Evolutionary conservation across 30 jellyfish, hydroid and myxozoan genomes (phyloP).

Genomic region (Cassiopea andromeda): DNA sequence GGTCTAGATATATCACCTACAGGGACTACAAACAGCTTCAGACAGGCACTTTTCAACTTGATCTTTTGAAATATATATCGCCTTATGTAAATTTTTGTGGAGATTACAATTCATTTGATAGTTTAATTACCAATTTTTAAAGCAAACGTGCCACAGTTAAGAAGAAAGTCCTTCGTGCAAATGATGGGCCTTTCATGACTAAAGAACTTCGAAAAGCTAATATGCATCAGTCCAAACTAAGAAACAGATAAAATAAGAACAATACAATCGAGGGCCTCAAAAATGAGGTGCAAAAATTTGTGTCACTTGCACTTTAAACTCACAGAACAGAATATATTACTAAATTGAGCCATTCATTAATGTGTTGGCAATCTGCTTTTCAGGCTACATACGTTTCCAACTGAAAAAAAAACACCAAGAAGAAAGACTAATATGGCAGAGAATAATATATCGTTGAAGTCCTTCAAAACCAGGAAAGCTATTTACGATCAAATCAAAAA

Average conservation of each 20-base stretch:
- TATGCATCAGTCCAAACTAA: background rate
- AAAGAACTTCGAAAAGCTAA: constrained; percentile 39
- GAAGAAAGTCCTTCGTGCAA: constrained; percentile 42
- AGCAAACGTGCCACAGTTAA: constrained; percentile 28
- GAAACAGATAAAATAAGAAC: background rate
- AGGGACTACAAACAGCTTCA: background rate
- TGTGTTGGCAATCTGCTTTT: too few relatives aligned
- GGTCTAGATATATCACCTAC: constrained; percentile 3
- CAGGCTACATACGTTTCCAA: too few relatives aligned
- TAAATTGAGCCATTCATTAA: too few relatives aligned
- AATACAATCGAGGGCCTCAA: background rate
- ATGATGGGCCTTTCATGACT: constrained; percentile 54
- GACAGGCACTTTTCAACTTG: background rate
- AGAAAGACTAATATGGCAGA: too few relatives aligned
- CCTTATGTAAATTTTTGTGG: background rate
- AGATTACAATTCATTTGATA: background rate
- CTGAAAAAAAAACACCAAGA: too few relatives aligned
- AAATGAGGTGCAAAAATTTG: too few relatives aligned
- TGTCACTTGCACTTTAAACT: too few relatives aligned
- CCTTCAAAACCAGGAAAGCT: too few relatives aligned
- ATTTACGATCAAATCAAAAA: too few relatives aligned
- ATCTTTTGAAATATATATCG: background rate
- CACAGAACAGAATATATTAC: too few relatives aligned
- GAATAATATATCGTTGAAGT: too few relatives aligned
- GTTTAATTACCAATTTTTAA: background rate